Percentiles rank a stretch among this genome's conserved stretches.
Evolutionary conservation across 2,113 vertebrate genomes (phyloP).

Genomic region (Pandion haliaetus): DNA sequence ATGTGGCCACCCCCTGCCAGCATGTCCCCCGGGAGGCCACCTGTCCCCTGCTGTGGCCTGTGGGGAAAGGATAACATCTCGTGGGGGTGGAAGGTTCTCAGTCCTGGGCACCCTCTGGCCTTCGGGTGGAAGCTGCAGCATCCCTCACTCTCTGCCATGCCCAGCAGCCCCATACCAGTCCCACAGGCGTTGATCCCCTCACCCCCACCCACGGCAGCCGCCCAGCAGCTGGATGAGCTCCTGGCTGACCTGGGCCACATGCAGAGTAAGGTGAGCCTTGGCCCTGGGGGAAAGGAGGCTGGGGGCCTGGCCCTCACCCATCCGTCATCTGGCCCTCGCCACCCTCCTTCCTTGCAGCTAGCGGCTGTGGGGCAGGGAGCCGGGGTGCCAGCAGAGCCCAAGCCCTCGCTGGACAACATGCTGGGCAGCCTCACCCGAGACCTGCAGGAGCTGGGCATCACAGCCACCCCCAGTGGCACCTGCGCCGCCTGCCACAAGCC

Average conservation of each 20-base stretch:
- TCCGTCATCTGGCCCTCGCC: background rate
- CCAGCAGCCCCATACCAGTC: background rate
- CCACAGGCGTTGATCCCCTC: background rate
- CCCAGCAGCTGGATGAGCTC: slow-evolving; percentile 71
- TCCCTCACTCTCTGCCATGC: background rate
- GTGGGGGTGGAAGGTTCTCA: rapidly evolving
- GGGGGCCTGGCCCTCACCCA: too few relatives aligned
- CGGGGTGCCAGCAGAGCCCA: background rate
- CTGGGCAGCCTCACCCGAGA: slow-evolving; percentile 83
- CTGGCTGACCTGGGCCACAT: slow-evolving; percentile 63
- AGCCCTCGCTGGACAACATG: slow-evolving; percentile 77
- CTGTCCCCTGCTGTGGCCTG: rapidly evolving
- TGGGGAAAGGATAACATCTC: background rate
- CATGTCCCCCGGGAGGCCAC: rapidly evolving
- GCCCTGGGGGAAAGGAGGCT: rapidly evolving
- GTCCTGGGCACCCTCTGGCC: rapidly evolving
- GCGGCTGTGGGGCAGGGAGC: background rate
- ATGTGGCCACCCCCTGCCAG: background rate
- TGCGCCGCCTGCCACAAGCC: slow-evolving; percentile 85
- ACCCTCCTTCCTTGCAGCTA: background rate
- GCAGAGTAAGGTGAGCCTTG: slow-evolving; percentile 57
- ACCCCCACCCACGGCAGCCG: background rate
- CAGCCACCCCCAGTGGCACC: slow-evolving; percentile 74
- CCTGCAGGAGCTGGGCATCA: slow-evolving; percentile 87
- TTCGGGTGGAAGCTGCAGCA: background rate